Conservation (phyloP, 2,797 vertebrate species). For the Hipposideros larvatus region DNA sequence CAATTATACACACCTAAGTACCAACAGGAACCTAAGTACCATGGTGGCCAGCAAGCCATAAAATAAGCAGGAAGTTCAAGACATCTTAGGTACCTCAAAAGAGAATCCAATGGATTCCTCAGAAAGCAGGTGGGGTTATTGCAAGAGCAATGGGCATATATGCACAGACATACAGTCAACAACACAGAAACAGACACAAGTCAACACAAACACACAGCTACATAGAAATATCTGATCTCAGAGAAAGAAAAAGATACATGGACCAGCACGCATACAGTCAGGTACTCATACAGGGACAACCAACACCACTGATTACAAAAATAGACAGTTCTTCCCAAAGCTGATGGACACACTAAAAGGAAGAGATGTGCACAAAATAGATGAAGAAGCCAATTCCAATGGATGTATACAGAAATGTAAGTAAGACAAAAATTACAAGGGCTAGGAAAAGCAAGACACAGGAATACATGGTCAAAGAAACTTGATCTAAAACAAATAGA, state of each 20-base stretch:
- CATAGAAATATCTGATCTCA: not conserved
- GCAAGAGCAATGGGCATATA: not conserved
- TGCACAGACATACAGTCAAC: not conserved
- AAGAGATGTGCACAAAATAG: not conserved
- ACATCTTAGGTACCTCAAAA: slow-evolving; percentile 6
- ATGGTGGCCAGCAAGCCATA: not conserved
- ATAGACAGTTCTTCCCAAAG: not conserved
- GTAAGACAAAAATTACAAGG: not conserved
- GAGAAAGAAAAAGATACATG: not conserved
- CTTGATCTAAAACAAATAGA: not conserved
- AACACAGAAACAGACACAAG: slow-evolving; percentile 28
- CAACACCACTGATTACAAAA: not conserved
- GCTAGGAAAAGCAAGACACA: not conserved
- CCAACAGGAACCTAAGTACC: not conserved
- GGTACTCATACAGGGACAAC: not conserved
- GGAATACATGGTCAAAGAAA: slow-evolving; percentile 5
- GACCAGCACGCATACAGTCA: not conserved
- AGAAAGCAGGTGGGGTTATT: slow-evolving; percentile 5
- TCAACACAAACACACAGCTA: not conserved
- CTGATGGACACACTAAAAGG: not conserved
- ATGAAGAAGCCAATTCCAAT: not conserved
- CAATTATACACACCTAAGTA: not conserved
- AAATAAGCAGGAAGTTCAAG: not conserved
- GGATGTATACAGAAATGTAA: not conserved
- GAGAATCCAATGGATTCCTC: not conserved